Evolutionary conservation across 2,113 vertebrate genomes (phyloP).

Genomic region (Paracyprichromis sp.): DNA sequence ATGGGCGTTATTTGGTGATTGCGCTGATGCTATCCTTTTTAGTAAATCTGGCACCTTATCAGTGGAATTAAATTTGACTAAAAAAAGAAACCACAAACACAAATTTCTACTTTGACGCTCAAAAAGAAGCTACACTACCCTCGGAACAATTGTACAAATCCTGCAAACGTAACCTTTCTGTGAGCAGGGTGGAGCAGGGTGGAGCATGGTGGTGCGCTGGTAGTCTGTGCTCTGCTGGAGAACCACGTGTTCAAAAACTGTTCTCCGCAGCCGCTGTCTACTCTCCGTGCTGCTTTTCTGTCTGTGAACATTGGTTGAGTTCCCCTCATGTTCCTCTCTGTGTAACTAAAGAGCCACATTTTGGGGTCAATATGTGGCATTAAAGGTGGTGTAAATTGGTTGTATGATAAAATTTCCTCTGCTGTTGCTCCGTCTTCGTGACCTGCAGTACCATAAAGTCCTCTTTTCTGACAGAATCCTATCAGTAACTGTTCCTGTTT

Average conservation of each 20-base stretch:
- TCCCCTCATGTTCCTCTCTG: neutral
- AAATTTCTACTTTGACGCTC: neutral
- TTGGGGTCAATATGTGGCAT: neutral
- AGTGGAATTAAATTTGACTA: neutral
- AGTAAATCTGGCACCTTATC: neutral
- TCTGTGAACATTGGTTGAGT: neutral
- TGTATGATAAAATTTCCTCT: neutral
- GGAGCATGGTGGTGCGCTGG: rapidly evolving
- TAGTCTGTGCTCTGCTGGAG: neutral
- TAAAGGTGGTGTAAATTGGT: neutral
- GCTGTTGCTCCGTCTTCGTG: neutral
- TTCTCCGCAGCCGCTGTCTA: rapidly evolving
- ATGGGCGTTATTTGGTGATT: neutral
- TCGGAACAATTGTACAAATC: neutral
- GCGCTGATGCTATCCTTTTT: neutral
- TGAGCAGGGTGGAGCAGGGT: neutral
- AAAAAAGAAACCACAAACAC: neutral
- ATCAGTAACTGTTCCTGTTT: neutral
- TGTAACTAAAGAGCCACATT: neutral
- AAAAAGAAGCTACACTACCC: neutral
- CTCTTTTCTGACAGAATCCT: neutral
- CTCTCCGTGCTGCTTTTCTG: neutral
- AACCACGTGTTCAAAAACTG: neutral
- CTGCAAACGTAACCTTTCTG: neutral
- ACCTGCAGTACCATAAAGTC: neutral